phyloP scores from a whole-genome alignment of 37 sponge, comb jelly and placozoan genomes.

The Axinella damicornis region DNA sequence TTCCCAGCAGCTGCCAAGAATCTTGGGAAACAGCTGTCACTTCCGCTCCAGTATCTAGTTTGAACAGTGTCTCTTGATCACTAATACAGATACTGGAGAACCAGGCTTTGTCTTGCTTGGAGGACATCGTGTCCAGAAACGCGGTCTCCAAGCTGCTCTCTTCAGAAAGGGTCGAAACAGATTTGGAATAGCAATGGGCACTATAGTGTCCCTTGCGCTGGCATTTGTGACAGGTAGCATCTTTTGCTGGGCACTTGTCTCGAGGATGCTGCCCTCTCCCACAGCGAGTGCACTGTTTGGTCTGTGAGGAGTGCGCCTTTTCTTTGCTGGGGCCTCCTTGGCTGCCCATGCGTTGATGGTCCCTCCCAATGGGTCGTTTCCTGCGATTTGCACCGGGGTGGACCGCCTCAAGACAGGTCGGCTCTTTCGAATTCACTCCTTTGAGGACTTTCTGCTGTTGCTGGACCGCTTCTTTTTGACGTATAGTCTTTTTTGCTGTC shows the following conservation, averaged over 20 bases:
- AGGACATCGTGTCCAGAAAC: conserved; percentile 3
- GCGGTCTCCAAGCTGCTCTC: background rate
- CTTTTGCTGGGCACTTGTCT: conserved; percentile 23
- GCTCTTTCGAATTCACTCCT: background rate
- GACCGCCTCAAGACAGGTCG: background rate
- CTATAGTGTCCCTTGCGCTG: conserved; percentile 24
- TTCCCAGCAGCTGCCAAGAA: background rate
- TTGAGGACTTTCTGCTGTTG: conserved; percentile 24
- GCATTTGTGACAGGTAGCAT: conserved; percentile 32
- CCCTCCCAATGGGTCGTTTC: background rate
- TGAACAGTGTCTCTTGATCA: conserved; percentile 1
- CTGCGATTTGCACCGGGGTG: background rate
- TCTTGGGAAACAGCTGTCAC: conserved; percentile 15
- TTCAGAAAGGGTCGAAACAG: background rate
- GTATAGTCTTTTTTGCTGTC: conserved; percentile 8
- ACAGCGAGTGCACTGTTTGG: conserved; percentile 4
- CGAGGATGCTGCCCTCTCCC: conserved; percentile 7
- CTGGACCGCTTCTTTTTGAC: conserved; percentile 32
- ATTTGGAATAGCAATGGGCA: conserved; percentile 4
- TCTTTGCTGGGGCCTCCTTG: background rate
- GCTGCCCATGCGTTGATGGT: background rate
- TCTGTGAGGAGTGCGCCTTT: background rate
- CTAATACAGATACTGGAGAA: background rate
- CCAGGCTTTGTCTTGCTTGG: background rate
- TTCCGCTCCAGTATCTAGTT: conserved; percentile 29